Evolutionary conservation across 2,888 invertebrate species (phyloP).

Genomic region (Alviniconcha strummeri): DNA sequence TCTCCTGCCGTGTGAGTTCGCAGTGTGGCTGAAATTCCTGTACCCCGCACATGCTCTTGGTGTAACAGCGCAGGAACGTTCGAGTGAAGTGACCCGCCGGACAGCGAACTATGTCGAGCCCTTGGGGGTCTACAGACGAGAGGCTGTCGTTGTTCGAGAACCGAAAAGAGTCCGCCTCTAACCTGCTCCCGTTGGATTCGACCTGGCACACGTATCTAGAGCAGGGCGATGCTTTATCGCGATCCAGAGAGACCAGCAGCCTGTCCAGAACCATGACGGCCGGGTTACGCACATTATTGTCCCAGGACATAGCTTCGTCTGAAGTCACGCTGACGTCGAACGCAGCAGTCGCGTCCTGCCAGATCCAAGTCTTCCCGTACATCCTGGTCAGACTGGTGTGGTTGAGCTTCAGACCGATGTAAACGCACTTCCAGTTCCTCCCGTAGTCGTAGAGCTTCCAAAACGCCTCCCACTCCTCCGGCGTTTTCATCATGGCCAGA

Average conservation of each 20-base stretch:
- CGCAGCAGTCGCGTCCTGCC: neutral
- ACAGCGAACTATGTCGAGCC: neutral
- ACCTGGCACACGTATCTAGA: neutral
- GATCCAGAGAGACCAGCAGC: neutral
- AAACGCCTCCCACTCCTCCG: neutral
- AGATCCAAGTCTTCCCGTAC: neutral
- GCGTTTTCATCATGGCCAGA: slow-evolving; percentile 18
- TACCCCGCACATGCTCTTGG: no score
- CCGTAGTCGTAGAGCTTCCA: neutral
- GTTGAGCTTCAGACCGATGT: neutral
- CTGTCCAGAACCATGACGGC: neutral
- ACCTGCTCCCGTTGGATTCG: no score
- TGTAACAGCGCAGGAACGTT: neutral
- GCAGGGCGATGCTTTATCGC: neutral
- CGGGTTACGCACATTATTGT: neutral
- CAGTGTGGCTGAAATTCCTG: no score
- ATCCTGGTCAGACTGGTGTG: neutral
- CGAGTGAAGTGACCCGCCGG: neutral
- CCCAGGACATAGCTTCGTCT: no score
- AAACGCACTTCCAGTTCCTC: neutral
- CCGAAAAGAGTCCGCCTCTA: neutral
- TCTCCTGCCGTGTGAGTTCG: no score
- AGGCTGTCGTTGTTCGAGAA: neutral
- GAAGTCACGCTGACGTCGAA: neutral
- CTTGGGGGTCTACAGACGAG: neutral